A percentile compares a stretch with the other conserved stretches of the same genome.
Evolutionary conservation across 2,113 vertebrate genomes (phyloP).

Genomic region (Malurus elegans): DNA sequence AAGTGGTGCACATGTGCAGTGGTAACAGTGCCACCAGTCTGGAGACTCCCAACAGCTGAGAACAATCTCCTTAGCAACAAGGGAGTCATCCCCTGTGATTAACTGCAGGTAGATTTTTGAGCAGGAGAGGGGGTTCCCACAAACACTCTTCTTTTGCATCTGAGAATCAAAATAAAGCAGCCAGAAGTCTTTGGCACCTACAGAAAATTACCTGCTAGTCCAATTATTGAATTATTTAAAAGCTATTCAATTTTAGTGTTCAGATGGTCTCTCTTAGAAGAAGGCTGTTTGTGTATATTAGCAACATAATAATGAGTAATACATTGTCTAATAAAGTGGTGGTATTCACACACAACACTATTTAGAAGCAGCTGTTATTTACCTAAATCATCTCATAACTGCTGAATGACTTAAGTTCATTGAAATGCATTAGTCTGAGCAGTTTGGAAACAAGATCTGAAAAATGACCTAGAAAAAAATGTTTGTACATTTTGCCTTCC

Average conservation of each 20-base stretch:
- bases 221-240: not conserved
- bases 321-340: not conserved
- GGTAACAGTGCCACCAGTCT: not conserved
- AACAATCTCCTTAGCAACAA: conserved; percentile 28
- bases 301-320: not conserved
- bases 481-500: not conserved
- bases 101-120: not conserved
- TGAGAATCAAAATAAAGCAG: not conserved
- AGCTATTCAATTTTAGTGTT: not conserved
- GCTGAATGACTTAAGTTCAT: conserved; percentile 1
- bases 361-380: conserved; percentile 29
- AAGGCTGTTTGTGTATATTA: not conserved
- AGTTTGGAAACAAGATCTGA: not conserved
- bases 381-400: not conserved
- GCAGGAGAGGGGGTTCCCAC: not conserved
- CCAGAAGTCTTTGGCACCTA: not conserved
- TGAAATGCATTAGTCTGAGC: not conserved
- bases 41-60: not conserved
- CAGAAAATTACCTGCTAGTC: not conserved
- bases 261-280: not conserved
- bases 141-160: not conserved
- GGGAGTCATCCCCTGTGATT: not conserved
- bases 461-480: not conserved
- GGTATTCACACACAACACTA: not conserved
- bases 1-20: not conserved